Percentiles rank a stretch among this genome's conserved stretches.
These are phyloP conservation scores for Sebastes itinus DNA, from an alignment of 2,797 vertebrate genomes.

Conservation along the genomic window DNA sequence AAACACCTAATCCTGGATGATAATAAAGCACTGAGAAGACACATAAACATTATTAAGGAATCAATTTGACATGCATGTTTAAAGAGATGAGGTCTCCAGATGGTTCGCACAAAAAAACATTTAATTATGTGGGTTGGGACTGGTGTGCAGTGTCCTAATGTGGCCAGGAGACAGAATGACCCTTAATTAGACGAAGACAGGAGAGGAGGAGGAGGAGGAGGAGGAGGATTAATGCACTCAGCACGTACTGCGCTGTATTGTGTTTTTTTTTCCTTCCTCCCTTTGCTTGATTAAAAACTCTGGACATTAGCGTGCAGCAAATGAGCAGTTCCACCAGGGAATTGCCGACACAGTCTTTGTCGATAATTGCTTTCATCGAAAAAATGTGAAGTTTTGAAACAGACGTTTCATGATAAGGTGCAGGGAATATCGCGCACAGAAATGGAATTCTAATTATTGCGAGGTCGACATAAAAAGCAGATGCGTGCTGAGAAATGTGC, in stretches of 20 bases:
- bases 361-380: conserved; percentile 46
- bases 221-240: conserved; percentile 66
- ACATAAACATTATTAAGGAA: conserved; percentile 79
- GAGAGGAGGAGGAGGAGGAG: conserved; percentile 25
- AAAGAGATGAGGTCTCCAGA: conserved; percentile 76
- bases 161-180: conserved; percentile 78
- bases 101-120: conserved; percentile 71
- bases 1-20: conserved; percentile 74
- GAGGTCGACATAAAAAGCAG: background rate
- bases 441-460: background rate
- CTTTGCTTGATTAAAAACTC: conserved; percentile 77
- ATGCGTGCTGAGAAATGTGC: background rate
- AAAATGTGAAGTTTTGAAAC: conserved; percentile 10
- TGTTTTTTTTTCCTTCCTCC: conserved; percentile 9
- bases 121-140: conserved; percentile 78
- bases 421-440: background rate
- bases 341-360: conserved; percentile 31
- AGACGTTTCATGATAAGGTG: conserved; percentile 9
- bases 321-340: conserved; percentile 48
- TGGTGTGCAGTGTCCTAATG: conserved; percentile 69
- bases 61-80: conserved; percentile 79
- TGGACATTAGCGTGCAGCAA: conserved; percentile 64
- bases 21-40: conserved; percentile 74
- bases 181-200: conserved; percentile 80
- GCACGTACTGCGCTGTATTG: conserved; percentile 28